Base-by-base conservation (phyloP, 2,113 vertebrate genomes). In the Heliornis fulica region DNA sequence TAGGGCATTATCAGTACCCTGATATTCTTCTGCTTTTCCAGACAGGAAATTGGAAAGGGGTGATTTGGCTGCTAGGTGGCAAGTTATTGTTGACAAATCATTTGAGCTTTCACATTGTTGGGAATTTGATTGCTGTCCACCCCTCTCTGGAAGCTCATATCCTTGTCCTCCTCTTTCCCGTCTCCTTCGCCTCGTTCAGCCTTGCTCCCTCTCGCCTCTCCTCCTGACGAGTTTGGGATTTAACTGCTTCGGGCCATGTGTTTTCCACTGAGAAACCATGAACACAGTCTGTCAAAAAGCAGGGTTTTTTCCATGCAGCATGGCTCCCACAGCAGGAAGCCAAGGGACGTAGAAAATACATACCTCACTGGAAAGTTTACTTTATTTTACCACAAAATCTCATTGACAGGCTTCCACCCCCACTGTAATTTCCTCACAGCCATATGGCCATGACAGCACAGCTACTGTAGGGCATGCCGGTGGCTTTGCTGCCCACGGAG, bases 291-390 rank as follows among this genome's bases (percentile, higher is more conserved):
- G 70, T 92, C 76, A 86, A 45, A 95, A 70, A 56, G 86, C 46
- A 71, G 57, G 56, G 71, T 16, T 89, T 92, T 94, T 87, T 77
- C 87, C 51, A 32, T 78, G 76, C 31, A 5, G 38, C 15, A 0
- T 90, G 64, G 82, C 51, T 96, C 71, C 86, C 85, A 71, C 85
- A 92, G 71, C 88, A 95, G 80, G 88, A 95, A 93, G 57, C 92
- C 66, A 87, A 89, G 83, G 82, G 86, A 75, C 7, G 3, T 82
- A 94, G 76, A 93, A 96, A 95, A 92, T 92, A 94, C 79, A 36
- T 86, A 93, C 92, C 56, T 96, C 93, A 96, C 86, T 96, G 96
- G 92, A 96, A 95, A 95, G 93, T 96, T 96, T 83, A 80, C 71
- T 93, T 94, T 93, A 69, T 90, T 94, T 95, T 85, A 94, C 95